A percentile compares a stretch with the other conserved stretches of the same genome.
Conservation (phyloP, 2,797 vertebrate species). For the Discoglossus pictus region DNA sequence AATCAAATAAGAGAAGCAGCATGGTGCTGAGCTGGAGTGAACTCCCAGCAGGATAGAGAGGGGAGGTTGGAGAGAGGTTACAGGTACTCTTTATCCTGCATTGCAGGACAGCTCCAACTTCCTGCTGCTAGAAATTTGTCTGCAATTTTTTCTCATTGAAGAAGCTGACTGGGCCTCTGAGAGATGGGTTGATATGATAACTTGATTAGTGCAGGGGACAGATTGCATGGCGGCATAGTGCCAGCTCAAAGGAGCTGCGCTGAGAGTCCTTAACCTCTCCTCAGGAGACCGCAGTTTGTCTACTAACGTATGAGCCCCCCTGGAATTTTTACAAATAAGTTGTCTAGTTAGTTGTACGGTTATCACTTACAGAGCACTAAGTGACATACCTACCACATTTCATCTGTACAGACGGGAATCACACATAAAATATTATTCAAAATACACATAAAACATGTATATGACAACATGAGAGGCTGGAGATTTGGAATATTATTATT, state of each 20-base stretch:
- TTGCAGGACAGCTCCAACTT: conserved; percentile 72
- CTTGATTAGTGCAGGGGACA: conserved; percentile 81
- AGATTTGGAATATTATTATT: no score
- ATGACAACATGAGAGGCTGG: no score
- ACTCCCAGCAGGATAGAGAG: conserved; percentile 71
- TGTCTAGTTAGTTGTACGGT: conserved; percentile 58
- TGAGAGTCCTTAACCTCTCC: conserved; percentile 84
- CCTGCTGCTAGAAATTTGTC: conserved; percentile 94
- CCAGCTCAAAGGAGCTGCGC: conserved; percentile 71
- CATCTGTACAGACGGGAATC: no score
- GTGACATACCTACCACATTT: conserved; percentile 17
- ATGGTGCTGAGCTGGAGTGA: conserved; percentile 78
- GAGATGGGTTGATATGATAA: conserved; percentile 86
- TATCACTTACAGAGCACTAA: conserved; percentile 47
- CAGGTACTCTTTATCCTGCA: conserved; percentile 87
- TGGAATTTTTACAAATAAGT: conserved; percentile 66
- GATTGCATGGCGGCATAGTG: conserved; percentile 71
- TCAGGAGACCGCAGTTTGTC: conserved; percentile 75
- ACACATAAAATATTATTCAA: no score
- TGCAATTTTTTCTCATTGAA: conserved; percentile 77
- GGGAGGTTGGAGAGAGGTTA: conserved; percentile 75
- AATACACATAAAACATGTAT: no score
- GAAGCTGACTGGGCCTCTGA: conserved; percentile 69
- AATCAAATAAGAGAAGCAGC: conserved; percentile 87
- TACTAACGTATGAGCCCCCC: conserved; percentile 66